Percentiles rank a stretch among this genome's conserved stretches.
Conservation (phyloP, 2,888 invertebrate species). For the Drosophila bunnanda region DNA sequence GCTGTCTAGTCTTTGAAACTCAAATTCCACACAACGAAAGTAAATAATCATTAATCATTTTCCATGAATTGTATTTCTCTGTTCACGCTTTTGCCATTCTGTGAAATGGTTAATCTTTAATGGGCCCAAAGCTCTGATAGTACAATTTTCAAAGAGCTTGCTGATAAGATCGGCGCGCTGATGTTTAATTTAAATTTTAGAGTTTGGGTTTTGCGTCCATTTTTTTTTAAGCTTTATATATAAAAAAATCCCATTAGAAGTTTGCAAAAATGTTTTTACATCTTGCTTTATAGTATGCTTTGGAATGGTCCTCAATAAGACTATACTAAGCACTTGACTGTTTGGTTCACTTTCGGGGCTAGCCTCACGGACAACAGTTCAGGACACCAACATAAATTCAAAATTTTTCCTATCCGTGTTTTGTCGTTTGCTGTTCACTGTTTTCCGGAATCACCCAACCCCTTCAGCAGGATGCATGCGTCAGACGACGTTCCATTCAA, state of each 20-base stretch:
- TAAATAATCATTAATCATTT: constrained; percentile 11
- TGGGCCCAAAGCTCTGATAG: constrained; percentile 1
- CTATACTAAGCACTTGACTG: not conserved
- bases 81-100: not conserved
- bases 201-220: too few relatives aligned
- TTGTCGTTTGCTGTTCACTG: not conserved
- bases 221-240: not conserved
- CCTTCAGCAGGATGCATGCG: not conserved
- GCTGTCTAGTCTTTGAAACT: not conserved
- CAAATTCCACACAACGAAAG: constrained; percentile 1
- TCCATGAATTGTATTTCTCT: constrained; percentile 6
- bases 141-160: constrained; percentile 15
- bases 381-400: constrained; percentile 16
- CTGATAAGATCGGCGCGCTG: not conserved
- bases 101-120: not conserved
- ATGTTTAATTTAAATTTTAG: not conserved
- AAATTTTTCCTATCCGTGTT: constrained; percentile 18
- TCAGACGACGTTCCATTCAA: constrained; percentile 41
- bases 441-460: not conserved
- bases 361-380: constrained; percentile 23
- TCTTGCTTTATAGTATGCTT: not conserved
- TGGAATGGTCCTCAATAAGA: not conserved
- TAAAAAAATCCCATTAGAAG: not conserved
- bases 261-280: not conserved
- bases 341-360: constrained; percentile 36